phyloP scores from a whole-genome alignment of 2,113 vertebrate species.

The Pleuronectes platessa region DNA sequence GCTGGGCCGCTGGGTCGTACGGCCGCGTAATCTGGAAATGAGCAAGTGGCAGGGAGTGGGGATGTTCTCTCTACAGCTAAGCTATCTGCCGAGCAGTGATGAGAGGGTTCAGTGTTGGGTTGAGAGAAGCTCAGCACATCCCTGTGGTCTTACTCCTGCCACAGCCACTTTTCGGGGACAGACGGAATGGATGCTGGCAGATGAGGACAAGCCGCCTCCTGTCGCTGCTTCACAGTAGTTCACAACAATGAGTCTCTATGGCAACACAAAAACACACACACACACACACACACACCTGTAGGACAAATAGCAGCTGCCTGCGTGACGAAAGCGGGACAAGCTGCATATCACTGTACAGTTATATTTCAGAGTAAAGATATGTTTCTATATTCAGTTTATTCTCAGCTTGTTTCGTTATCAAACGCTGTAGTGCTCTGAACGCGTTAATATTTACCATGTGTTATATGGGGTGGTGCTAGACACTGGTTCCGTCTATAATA shows the following conservation, averaged over 20 bases:
- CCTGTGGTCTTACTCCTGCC: slow-evolving; percentile 54
- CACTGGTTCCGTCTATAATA: slow-evolving; percentile 50
- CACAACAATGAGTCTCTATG: slow-evolving; percentile 47
- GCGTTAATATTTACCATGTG: slow-evolving; percentile 18
- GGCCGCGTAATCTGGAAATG: slow-evolving; percentile 67
- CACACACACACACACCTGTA: slow-evolving; percentile 54
- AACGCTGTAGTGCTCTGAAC: slow-evolving; percentile 4
- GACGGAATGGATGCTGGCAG: slow-evolving; percentile 36
- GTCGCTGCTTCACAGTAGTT: slow-evolving; percentile 15
- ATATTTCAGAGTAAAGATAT: slow-evolving; percentile 30
- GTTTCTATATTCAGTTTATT: slow-evolving; percentile 23
- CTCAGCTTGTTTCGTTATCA: slow-evolving; percentile 14
- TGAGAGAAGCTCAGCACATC: slow-evolving; percentile 53
- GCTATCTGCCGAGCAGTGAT: slow-evolving; percentile 52
- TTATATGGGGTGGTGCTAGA: slow-evolving; percentile 27
- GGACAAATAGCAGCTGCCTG: slow-evolving; percentile 32
- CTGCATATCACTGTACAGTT: slow-evolving; percentile 10
- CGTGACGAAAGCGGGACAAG: slow-evolving; percentile 22
- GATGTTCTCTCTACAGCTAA: slow-evolving; percentile 73
- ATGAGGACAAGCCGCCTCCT: slow-evolving; percentile 47
- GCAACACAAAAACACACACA: slow-evolving; percentile 54
- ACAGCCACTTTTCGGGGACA: slow-evolving; percentile 55
- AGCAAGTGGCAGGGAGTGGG: slow-evolving; percentile 66
- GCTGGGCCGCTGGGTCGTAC: slow-evolving; percentile 27
- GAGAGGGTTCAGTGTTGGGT: slow-evolving; percentile 58